A percentile compares a stretch with the other conserved stretches of the same genome.
Evolutionary conservation across 37 sponge, comb jelly and placozoan genomes (phyloP).

Genomic region (Haliclona indistincta): DNA sequence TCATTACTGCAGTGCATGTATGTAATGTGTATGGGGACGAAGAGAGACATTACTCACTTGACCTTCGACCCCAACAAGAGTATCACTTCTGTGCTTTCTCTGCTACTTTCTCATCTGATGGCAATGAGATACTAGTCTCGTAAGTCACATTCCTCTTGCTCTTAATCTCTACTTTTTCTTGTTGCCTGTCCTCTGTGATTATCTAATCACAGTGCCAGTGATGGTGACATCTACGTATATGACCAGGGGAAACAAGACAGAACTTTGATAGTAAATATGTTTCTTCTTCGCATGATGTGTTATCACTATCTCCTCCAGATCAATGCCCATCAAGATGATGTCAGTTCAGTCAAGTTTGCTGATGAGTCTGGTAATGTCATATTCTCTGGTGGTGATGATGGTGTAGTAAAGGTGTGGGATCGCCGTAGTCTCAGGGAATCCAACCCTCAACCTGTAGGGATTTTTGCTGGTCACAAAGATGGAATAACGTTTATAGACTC

Average conservation of each 20-base stretch:
- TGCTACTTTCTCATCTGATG: conserved; percentile 60
- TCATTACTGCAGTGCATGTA: conserved; percentile 45
- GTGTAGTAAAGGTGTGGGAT: conserved; percentile 85
- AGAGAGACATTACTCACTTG: conserved; percentile 37
- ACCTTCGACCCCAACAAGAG: conserved; percentile 45
- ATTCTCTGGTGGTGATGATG: conserved; percentile 80
- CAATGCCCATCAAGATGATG: conserved; percentile 79
- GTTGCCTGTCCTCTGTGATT: too few relatives aligned
- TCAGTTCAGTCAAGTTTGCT: conserved; percentile 62
- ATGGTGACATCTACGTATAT: conserved; percentile 82
- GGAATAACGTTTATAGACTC: conserved; percentile 86
- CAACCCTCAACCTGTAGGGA: conserved; percentile 70
- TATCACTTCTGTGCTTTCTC: conserved; percentile 50
- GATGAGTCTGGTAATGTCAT: conserved; percentile 62
- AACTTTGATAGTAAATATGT: conserved; percentile 34
- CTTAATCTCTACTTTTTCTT: neutral
- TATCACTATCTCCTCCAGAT: conserved; percentile 26
- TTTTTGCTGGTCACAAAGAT: conserved; percentile 86
- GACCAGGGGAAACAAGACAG: conserved; percentile 44
- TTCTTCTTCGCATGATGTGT: neutral
- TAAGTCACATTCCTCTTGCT: conserved; percentile 30
- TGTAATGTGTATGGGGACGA: conserved; percentile 69
- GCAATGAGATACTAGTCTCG: conserved; percentile 67
- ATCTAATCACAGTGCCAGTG: conserved; percentile 44
- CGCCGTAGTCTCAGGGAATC: conserved; percentile 48